Base-by-base conservation (phyloP, 2,888 invertebrate species). In the Acleris cristana region DNA sequence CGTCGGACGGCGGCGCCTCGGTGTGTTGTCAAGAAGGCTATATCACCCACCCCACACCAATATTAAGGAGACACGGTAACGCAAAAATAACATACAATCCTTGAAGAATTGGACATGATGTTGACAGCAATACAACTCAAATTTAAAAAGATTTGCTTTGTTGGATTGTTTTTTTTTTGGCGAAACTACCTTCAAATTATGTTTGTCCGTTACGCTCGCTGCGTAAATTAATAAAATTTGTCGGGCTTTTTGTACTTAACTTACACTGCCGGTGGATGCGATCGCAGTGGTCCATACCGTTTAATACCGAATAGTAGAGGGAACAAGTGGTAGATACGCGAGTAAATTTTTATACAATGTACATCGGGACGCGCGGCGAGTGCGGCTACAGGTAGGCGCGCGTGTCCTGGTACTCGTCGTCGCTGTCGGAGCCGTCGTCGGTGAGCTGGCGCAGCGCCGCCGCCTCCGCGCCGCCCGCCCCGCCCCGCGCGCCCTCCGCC, bases 351-450 rank as follows among this genome's bases (percentile, higher is more conserved):
- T 57, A 51, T 40, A 53, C 67, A 67, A 67, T 63, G 67, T 54
- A 64, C 58, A 60, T 48, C 49, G 58, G 57, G 34, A 58, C 45
- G 58, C 60, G 52, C 65, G 26, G 64, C 60, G 69, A 21, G 54
- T 53, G 48, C 70, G 72, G 77, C 87, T 89, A 88, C 69, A 86
- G 90, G 76, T 90, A 92, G 69, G 90, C 87, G 83, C 83, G 89
- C 79, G 92, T 89, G 83, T 92, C 92, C 69, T 92, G 87, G 79
- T 87, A 90, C 64, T 92, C 92, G 70, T 92, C 92, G 72, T 92
- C 91, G 79, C 84, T 85, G 77, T 87, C 91, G 16, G 90, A 89
- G 76, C 88, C 90, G 81, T 93, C 93, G 85, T 92, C 89, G 8
- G 92, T 92, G 84, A 92, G 83, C 87, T 90, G 90, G 73, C 93